These are phyloP conservation scores for Gandaritis pyraliata DNA, from an alignment of 2,888 invertebrate genomes.

Conservation along the genomic window DNA sequence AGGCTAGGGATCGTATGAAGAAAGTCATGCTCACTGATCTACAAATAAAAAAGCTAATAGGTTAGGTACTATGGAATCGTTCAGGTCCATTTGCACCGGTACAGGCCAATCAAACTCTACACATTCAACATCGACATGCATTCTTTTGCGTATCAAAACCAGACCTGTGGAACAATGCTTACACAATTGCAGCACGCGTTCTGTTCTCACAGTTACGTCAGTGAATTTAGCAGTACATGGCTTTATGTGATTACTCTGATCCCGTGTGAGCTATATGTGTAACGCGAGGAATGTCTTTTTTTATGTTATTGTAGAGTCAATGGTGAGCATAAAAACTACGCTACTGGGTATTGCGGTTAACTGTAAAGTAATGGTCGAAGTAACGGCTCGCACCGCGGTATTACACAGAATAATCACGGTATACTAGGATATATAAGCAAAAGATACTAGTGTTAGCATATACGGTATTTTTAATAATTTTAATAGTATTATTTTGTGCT, in stretches of 20 bases:
- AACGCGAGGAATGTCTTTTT: slow-evolving; percentile 6
- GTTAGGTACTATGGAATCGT: too few relatives aligned
- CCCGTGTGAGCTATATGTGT: slow-evolving; percentile 23
- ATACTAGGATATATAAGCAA: slow-evolving; percentile 12
- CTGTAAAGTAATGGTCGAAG: slow-evolving; percentile 48
- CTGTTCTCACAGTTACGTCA: slow-evolving; percentile 31
- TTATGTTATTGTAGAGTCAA: slow-evolving; percentile 1
- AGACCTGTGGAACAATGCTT: slow-evolving; percentile 34
- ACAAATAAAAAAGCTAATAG: too few relatives aligned
- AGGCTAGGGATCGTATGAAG: too few relatives aligned
- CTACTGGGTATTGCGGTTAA: slow-evolving; percentile 37
- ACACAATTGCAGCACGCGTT: slow-evolving; percentile 30
- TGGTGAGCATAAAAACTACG: slow-evolving; percentile 10
- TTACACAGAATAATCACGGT: slow-evolving; percentile 42
- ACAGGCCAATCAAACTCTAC: slow-evolving; percentile 9
- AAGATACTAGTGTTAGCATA: too few relatives aligned
- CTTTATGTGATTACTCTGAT: slow-evolving; percentile 16
- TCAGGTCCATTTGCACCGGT: not conserved
- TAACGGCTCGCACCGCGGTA: slow-evolving; percentile 51
- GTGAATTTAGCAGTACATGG: slow-evolving; percentile 13
- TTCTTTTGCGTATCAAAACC: slow-evolving; percentile 30
- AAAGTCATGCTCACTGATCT: too few relatives aligned
- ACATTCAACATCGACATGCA: slow-evolving; percentile 16
- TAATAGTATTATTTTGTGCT: too few relatives aligned
- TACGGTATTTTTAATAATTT: too few relatives aligned